These are phyloP conservation scores for Eilema depressum DNA, from an alignment of 2,888 invertebrate genomes.

Conservation along the genomic window DNA sequence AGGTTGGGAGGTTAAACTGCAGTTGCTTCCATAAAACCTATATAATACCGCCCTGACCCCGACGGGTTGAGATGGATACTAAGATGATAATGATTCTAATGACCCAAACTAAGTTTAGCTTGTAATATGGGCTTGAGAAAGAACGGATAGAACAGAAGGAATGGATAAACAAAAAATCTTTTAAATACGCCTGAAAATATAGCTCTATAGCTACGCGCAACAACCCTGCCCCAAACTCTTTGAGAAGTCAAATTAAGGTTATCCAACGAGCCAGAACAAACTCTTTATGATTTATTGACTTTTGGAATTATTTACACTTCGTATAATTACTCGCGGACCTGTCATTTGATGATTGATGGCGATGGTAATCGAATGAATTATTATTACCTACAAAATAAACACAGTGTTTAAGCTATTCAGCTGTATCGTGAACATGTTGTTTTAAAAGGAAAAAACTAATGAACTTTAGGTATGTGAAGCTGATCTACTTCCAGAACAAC, in stretches of 20 bases:
- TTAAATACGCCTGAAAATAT: neutral
- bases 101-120: neutral
- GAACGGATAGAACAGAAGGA: neutral
- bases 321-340: slow-evolving; percentile 29
- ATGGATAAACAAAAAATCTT: neutral
- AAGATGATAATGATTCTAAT: too few relatives aligned
- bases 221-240: slow-evolving; percentile 16
- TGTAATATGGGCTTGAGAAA: neutral
- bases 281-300: slow-evolving; percentile 39
- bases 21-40: too few relatives aligned
- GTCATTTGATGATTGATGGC: slow-evolving; percentile 36
- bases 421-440: neutral
- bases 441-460: neutral
- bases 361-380: slow-evolving; percentile 18
- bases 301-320: slow-evolving; percentile 31
- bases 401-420: neutral
- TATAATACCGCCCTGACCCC: too few relatives aligned
- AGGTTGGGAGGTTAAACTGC: too few relatives aligned
- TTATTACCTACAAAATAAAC: slow-evolving; percentile 10
- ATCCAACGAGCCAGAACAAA: slow-evolving; percentile 21
- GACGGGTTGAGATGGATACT: too few relatives aligned
- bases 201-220: neutral
- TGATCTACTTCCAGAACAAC: too few relatives aligned
- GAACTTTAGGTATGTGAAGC: too few relatives aligned
- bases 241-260: slow-evolving; percentile 30